Base-by-base conservation (phyloP, 2,888 invertebrate species). In the Ormyrus nitidulus region DNA sequence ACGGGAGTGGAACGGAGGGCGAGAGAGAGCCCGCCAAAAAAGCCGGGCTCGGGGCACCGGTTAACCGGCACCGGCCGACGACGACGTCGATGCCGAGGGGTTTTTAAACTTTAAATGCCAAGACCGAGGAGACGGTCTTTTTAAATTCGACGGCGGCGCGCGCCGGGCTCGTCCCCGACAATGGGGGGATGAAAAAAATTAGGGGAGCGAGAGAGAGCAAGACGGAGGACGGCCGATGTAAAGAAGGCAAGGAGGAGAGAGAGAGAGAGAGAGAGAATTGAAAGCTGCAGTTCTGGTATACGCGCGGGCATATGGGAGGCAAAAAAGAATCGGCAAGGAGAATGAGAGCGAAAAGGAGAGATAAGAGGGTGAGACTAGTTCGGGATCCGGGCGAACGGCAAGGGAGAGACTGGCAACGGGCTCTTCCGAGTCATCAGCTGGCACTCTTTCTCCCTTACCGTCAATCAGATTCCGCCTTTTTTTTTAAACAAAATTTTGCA, bases 41-140 rank as follows among this genome's bases (percentile, higher is more conserved):
- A 19, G n/a, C 51, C 10, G 56, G 62, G 49, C 3, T n/a, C 46
- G 34, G 71, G 72, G 8, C 19, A 53, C 73, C 73, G 77, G 81
- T 78, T 81, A 74, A 77, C 77, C 69, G 58, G 72, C 34, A 51
- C 53, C 65, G 46, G 74, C 65, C 44, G 7, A 53, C 34, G 8
- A 7, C 49, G 56, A 6, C 64, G 65, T 19, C 46, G 51, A 19
- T 10, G n/a, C 69, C 71, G 71, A 68, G 74, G 77, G 85, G 80
- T 82, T 84, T 88, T 87, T 87, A 86, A 87, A 88, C 85, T 86
- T 87, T 86, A 86, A 86, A 87, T 88, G 85, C 84, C 85, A 75
- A 83, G 73, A 48, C 72, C 70, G 8, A 44, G 83, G 49, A 10
- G 11, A 82, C 84, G 62, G 65, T 68, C 75, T 82, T 64, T 82